Conservation (phyloP, 2,797 vertebrate species). For the Hippopotamyrus pictus region DNA sequence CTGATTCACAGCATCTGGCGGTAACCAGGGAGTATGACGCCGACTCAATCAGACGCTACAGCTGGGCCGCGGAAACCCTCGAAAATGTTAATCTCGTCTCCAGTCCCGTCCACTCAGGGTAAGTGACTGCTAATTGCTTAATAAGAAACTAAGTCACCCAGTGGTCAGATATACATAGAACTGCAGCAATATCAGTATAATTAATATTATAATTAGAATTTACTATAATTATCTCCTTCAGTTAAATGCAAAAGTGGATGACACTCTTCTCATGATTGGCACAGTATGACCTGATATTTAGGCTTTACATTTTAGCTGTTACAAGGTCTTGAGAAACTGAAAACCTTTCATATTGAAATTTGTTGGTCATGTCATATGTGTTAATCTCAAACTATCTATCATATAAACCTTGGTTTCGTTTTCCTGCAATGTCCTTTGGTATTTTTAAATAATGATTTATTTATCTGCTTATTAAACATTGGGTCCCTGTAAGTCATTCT, state of each 20-base stretch:
- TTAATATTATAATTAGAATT: background rate
- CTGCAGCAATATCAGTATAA: background rate
- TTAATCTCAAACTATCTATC: background rate
- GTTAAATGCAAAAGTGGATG: background rate
- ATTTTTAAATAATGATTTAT: background rate
- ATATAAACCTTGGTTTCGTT: background rate
- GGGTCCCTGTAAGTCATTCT: background rate
- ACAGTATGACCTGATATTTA: background rate
- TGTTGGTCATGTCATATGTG: background rate
- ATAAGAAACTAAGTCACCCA: background rate
- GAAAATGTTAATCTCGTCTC: constrained; percentile 95
- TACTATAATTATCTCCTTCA: background rate
- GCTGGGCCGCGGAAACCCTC: constrained; percentile 87
- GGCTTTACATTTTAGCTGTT: background rate
- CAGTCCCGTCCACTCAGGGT: constrained; percentile 96
- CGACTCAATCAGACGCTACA: constrained; percentile 89
- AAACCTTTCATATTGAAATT: background rate
- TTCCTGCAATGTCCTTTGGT: background rate
- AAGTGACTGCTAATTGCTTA: constrained; percentile 45
- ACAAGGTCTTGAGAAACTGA: background rate
- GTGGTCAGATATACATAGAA: background rate
- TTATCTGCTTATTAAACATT: background rate
- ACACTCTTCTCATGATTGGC: background rate
- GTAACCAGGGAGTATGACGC: constrained; percentile 81
- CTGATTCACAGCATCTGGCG: constrained; percentile 70